A percentile compares a stretch with the other conserved stretches of the same genome.
These are phyloP conservation scores for Harmothoe impar DNA, from an alignment of 2,888 invertebrate genomes.

Conservation along the genomic window DNA sequence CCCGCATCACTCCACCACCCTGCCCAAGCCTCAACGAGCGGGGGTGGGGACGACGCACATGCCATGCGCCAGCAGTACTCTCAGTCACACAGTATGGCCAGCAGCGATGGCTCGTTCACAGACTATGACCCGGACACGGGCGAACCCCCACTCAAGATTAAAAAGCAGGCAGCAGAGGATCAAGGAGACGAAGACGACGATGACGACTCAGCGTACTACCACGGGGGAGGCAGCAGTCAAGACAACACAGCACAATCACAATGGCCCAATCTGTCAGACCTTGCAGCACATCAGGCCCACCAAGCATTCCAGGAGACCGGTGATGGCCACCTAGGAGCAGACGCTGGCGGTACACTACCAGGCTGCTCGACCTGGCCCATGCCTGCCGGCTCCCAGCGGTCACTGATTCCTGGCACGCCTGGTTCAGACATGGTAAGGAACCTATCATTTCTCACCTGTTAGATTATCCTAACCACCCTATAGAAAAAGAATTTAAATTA, in stretches of 20 bases:
- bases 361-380: constrained; percentile 54
- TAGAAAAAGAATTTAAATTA: too few relatives aligned
- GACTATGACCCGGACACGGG: constrained; percentile 55
- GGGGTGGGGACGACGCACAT: constrained; percentile 39
- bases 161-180: constrained; percentile 30
- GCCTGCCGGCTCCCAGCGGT: constrained; percentile 41
- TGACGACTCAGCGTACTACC: constrained; percentile 20
- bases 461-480: background rate
- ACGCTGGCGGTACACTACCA: constrained; percentile 32
- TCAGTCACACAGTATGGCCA: constrained; percentile 26
- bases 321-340: background rate
- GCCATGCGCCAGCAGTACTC: constrained; percentile 55
- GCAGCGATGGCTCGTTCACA: constrained; percentile 51
- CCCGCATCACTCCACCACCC: background rate
- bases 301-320: constrained; percentile 56
- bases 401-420: background rate
- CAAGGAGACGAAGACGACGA: background rate
- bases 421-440: constrained; percentile 51
- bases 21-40: background rate
- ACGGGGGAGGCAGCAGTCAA: background rate
- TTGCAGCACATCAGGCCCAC: constrained; percentile 56
- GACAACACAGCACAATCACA: background rate
- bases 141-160: constrained; percentile 51
- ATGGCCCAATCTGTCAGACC: constrained; percentile 47
- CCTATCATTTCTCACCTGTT: background rate